Conservation (phyloP, 92 coral and sea anemone species). For the Chrysogorgia sp. region DNA sequence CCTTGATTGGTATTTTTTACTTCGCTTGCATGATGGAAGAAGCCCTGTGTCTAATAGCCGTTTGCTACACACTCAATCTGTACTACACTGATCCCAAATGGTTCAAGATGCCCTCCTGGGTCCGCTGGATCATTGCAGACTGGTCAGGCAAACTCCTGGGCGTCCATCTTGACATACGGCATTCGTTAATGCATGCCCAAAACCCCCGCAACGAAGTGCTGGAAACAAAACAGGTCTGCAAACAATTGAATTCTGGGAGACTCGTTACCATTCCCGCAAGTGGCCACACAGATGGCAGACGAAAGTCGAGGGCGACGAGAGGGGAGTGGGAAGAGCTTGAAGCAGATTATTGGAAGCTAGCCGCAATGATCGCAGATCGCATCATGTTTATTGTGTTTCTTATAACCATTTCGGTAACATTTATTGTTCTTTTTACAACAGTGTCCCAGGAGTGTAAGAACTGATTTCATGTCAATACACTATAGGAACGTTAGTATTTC, state of each 20-base stretch:
- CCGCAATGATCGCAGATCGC: constrained; percentile 56
- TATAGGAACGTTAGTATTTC: too few species aligned
- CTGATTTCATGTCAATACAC: background rate
- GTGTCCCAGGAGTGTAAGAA: constrained; percentile 36
- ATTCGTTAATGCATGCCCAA: background rate
- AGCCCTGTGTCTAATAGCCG: constrained; percentile 49
- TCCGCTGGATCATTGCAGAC: constrained; percentile 49
- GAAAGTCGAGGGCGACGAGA: constrained; percentile 43
- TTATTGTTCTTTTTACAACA: constrained; percentile 24
- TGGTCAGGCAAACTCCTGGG: constrained; percentile 56
- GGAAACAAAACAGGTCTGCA: constrained; percentile 29
- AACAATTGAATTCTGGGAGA: background rate
- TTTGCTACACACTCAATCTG: constrained; percentile 57
- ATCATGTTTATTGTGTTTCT: constrained; percentile 56
- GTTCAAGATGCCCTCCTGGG: constrained; percentile 57
- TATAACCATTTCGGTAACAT: constrained; percentile 35
- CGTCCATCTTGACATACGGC: constrained; percentile 16
- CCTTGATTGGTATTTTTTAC: constrained; percentile 55
- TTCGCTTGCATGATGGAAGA: constrained; percentile 64
- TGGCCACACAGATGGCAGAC: constrained; percentile 16
- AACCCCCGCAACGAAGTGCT: constrained; percentile 8
- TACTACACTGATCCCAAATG: constrained; percentile 57
- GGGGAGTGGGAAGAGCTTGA: constrained; percentile 29
- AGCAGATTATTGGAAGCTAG: constrained; percentile 60
- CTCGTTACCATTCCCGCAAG: constrained; percentile 17